These are phyloP conservation scores for Acanthosepion lycidas DNA, from an alignment of 2,888 invertebrate genomes.

Conservation along the genomic window DNA sequence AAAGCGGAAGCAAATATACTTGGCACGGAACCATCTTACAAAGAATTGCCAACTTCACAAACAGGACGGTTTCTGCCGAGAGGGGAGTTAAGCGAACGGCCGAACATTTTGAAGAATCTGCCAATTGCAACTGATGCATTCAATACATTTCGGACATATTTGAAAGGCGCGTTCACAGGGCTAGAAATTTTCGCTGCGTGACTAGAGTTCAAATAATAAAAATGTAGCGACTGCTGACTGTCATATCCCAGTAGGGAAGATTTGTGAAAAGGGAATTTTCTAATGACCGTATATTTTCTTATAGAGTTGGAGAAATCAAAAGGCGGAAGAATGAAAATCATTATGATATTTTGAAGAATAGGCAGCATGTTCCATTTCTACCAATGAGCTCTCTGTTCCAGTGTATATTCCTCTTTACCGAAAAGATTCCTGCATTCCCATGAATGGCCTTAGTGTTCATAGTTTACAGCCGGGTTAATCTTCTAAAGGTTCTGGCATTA, in stretches of 20 bases:
- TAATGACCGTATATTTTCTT: too few species aligned
- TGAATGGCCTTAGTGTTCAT: too few species aligned
- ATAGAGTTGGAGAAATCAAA: too few species aligned
- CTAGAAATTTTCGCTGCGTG: neutral
- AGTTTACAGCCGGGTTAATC: too few species aligned
- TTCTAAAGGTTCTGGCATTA: too few species aligned
- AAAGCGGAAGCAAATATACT: neutral
- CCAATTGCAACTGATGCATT: neutral
- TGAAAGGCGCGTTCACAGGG: conserved; percentile 5
- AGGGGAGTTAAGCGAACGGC: neutral
- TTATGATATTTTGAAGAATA: too few species aligned
- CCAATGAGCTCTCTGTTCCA: too few species aligned
- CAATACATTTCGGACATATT: neutral
- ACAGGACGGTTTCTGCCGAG: neutral
- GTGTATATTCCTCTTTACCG: too few species aligned
- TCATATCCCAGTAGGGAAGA: neutral
- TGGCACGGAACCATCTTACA: neutral
- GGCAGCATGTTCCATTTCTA: too few species aligned
- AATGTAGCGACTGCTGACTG: neutral
- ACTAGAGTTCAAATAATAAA: neutral
- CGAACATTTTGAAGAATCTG: neutral
- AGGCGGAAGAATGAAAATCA: too few species aligned
- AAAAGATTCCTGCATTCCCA: too few species aligned
- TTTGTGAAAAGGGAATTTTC: too few species aligned
- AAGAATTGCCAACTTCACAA: conserved; percentile 33